Percentiles rank a stretch among this genome's conserved stretches.
Evolutionary conservation across 2,888 invertebrate genomes (phyloP).

Genomic region (Acanthococcus lagerstroemiae): DNA sequence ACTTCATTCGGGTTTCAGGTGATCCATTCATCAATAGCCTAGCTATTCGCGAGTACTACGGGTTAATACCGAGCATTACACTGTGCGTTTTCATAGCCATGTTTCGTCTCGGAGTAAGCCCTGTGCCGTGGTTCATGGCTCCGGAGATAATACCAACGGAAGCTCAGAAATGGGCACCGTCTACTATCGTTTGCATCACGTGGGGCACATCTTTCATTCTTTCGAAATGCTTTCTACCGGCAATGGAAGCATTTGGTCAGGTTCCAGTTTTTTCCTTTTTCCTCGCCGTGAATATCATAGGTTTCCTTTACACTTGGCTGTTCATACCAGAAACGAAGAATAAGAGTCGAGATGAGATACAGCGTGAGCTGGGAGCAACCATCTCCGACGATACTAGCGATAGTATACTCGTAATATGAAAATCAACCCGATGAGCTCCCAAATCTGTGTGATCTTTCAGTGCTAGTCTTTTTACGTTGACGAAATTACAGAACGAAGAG

Average conservation of each 20-base stretch:
- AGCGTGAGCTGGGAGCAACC: constrained; percentile 8
- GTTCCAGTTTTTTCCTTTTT: constrained; percentile 33
- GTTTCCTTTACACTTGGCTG: constrained; percentile 33
- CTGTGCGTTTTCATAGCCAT: constrained; percentile 41
- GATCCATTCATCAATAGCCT: background rate
- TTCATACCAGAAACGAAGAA: constrained; percentile 37
- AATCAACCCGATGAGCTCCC: too few relatives aligned
- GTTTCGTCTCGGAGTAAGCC: constrained; percentile 43
- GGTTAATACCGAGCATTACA: constrained; percentile 41
- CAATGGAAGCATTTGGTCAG: constrained; percentile 42
- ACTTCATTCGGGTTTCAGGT: background rate
- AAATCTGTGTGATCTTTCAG: too few relatives aligned
- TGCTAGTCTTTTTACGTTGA: too few relatives aligned
- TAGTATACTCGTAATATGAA: too few relatives aligned
- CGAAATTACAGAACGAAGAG: too few relatives aligned
- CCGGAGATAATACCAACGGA: constrained; percentile 38
- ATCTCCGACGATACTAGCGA: background rate
- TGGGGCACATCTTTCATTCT: constrained; percentile 41
- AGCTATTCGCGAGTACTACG: constrained; percentile 22
- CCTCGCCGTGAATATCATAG: constrained; percentile 31
- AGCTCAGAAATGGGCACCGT: constrained; percentile 41
- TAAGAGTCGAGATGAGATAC: constrained; percentile 35
- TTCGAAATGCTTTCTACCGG: constrained; percentile 48
- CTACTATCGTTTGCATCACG: constrained; percentile 42
- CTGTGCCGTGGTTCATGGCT: constrained; percentile 44